Base-by-base conservation (phyloP, 2,888 invertebrate species). In the Diplolepis rosae region DNA sequence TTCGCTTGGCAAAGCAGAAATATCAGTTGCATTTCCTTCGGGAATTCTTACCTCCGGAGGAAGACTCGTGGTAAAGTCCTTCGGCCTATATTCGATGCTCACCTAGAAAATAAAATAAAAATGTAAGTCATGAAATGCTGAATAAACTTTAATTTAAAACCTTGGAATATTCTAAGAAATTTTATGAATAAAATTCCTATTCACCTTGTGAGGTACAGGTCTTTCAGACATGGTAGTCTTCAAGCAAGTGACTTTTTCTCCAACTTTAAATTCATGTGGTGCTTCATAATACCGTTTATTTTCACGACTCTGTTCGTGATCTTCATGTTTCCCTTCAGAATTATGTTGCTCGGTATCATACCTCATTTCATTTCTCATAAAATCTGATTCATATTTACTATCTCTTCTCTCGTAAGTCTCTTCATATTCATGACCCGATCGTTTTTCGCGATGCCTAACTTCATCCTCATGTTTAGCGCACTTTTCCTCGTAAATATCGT, bases 1-100 rank as follows among this genome's bases (percentile, higher is more conserved):
- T 86, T 91, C 91, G 80, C 90, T 91, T 2, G 85, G 85, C 15
- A 87, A 65, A 1, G 83, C 81, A 9, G 83, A 76, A 35, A 80
- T 85, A 48, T 92, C 92, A 0, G 90, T 90, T 0, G 90, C 90
- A 83, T 90, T 91, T 11, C 90, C 90, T 76, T 91, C 91, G 7
- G 89, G 84, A 22, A 87, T 86, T 61, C 88, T 81, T 45, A 88
- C 84, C 32, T 90, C 90, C 18, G 89, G 86, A 7, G 89, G 89
- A 6, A 90, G 82, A 77, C 90, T 90, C 5, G 85, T 78, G 0
- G 84, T 74, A 24, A 87, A 87, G 18, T 85, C 84, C 65, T 88
- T 89, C 13, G 84, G 83, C 30, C 88, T 82, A 52, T 91, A 91
- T 70, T 92, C 91, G 48, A 89, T 88, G 77, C 89, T 89, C n/a